Conservation (phyloP, 2,113 vertebrate species). For the Paralichthys olivaceus region DNA sequence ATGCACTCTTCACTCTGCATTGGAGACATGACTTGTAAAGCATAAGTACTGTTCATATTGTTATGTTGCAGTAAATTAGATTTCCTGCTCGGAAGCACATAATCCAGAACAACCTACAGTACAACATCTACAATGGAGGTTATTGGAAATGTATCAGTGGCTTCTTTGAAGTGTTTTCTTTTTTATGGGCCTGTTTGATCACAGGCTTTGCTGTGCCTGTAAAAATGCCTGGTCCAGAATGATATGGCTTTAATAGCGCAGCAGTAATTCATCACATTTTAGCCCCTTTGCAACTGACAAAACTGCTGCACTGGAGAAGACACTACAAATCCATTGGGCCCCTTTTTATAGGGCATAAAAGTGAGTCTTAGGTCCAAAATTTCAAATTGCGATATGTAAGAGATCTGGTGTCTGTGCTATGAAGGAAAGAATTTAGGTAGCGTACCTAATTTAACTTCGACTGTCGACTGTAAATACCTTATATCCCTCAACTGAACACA, state of each 20-base stretch:
- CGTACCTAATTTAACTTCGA: slow-evolving; percentile 51
- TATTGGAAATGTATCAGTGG: slow-evolving; percentile 72
- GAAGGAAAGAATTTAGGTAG: slow-evolving; percentile 58
- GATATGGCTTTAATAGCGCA: slow-evolving; percentile 66
- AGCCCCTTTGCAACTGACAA: slow-evolving; percentile 53
- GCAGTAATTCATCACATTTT: slow-evolving; percentile 76
- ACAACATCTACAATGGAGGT: slow-evolving; percentile 58
- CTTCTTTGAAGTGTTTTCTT: slow-evolving; percentile 66
- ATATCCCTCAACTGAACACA: slow-evolving; percentile 20
- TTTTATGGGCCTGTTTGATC: slow-evolving; percentile 63
- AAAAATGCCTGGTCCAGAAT: slow-evolving; percentile 56
- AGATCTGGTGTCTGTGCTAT: slow-evolving; percentile 60
- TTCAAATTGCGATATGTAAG: slow-evolving; percentile 68
- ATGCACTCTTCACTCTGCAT: slow-evolving; percentile 21
- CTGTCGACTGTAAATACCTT: slow-evolving; percentile 43
- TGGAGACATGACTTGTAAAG: slow-evolving; percentile 45
- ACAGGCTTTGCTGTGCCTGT: slow-evolving; percentile 51
- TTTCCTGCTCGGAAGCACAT: slow-evolving; percentile 53
- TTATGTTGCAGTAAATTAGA: slow-evolving; percentile 52
- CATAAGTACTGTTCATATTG: slow-evolving; percentile 31
- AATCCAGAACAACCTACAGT: slow-evolving; percentile 51
- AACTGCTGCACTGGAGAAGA: slow-evolving; percentile 72
- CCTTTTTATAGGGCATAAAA: slow-evolving; percentile 73
- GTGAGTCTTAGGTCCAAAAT: slow-evolving; percentile 62
- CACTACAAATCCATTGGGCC: slow-evolving; percentile 60